A percentile compares a stretch with the other conserved stretches of the same genome.
These are phyloP conservation scores for Pterois miles DNA, from an alignment of 2,797 vertebrate genomes.

Conservation along the genomic window DNA sequence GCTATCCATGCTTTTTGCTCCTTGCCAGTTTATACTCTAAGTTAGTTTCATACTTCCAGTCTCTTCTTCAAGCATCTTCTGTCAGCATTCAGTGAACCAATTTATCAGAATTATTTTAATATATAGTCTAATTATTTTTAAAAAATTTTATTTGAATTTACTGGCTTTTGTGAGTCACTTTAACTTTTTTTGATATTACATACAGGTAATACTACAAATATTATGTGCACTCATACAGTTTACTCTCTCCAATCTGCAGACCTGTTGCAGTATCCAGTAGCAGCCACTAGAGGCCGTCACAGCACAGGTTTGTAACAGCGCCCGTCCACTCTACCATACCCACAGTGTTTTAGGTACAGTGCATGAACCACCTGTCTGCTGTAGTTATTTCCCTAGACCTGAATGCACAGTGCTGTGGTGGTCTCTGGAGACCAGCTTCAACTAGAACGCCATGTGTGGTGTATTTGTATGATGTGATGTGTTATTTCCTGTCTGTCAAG, in stretches of 20 bases:
- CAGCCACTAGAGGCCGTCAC: conserved; percentile 22
- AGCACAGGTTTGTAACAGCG: not conserved
- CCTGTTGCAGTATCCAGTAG: not conserved
- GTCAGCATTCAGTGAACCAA: too few relatives aligned
- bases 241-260: not conserved
- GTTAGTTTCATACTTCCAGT: not conserved
- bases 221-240: not conserved
- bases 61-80: not conserved
- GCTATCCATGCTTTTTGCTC: too few relatives aligned
- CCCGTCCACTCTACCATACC: too few relatives aligned
- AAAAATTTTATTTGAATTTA: not conserved
- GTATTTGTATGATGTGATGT: not conserved
- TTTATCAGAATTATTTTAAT: not conserved
- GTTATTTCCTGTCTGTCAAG: not conserved
- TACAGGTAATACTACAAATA: not conserved
- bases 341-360: not conserved
- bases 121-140: not conserved
- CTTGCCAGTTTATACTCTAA: too few relatives aligned
- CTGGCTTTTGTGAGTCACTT: not conserved
- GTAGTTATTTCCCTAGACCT: not conserved
- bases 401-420: not conserved
- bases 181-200: not conserved
- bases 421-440: not conserved
- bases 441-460: not conserved
- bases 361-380: not conserved